phyloP scores from a whole-genome alignment of 2,888 invertebrate species.

The Embidobia sp. region DNA sequence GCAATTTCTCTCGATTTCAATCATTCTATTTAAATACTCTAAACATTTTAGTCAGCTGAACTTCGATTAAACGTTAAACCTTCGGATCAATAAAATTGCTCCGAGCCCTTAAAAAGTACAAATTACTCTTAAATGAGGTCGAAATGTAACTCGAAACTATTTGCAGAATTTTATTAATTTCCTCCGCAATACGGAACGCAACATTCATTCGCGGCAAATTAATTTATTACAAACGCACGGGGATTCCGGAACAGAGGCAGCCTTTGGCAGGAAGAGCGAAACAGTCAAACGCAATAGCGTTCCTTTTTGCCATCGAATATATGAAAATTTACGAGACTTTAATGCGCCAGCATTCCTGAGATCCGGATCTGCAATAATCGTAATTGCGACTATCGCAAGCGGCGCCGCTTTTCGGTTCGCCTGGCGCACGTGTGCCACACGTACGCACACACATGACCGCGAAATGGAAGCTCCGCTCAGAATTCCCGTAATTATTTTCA shows the following conservation, averaged over 20 bases:
- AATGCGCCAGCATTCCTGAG: slow-evolving; percentile 42
- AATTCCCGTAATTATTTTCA: slow-evolving; percentile 69
- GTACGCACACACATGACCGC: slow-evolving; percentile 8
- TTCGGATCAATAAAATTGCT: too few species aligned
- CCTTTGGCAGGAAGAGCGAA: neutral
- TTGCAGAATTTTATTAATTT: neutral
- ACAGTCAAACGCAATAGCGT: neutral
- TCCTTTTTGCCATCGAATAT: slow-evolving; percentile 25
- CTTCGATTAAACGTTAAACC: too few species aligned
- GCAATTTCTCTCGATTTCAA: too few species aligned
- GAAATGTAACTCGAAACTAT: too few species aligned
- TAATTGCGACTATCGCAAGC: slow-evolving; percentile 66
- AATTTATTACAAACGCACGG: neutral
- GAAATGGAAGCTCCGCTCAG: slow-evolving; percentile 24
- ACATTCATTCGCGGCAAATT: too few species aligned
- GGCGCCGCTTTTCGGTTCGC: slow-evolving; percentile 30
- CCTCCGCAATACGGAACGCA: too few species aligned
- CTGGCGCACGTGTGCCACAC: slow-evolving; percentile 9
- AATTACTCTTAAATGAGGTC: too few species aligned
- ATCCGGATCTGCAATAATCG: slow-evolving; percentile 66
- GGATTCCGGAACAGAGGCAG: neutral
- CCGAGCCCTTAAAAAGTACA: too few species aligned
- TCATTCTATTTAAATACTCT: too few species aligned
- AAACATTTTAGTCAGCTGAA: too few species aligned
- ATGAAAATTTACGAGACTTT: slow-evolving; percentile 46